Evolutionary conservation across 2,113 vertebrate species (phyloP).

Genomic region (Saccopteryx bilineata): DNA sequence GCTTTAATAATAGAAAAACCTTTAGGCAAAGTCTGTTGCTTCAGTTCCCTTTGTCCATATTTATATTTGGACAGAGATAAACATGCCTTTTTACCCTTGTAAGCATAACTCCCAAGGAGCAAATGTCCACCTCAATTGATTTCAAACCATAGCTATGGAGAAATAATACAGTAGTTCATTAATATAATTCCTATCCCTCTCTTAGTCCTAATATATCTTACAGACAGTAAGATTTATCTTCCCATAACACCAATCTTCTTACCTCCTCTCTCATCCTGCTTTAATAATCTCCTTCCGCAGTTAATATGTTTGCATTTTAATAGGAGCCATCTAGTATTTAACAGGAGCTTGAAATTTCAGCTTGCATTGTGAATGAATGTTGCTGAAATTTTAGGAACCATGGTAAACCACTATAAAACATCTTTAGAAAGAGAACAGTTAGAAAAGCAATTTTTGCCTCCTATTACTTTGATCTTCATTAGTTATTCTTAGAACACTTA

Average conservation of each 20-base stretch:
- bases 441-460: neutral
- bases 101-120: conserved; percentile 33
- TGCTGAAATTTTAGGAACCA: neutral
- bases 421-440: neutral
- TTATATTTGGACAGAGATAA: conserved; percentile 63
- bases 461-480: neutral
- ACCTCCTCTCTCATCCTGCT: neutral
- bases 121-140: conserved; percentile 60
- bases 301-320: conserved; percentile 44
- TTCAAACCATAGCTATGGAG: conserved; percentile 41
- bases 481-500: neutral
- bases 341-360: neutral
- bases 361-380: neutral
- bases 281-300: neutral
- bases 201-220: conserved; percentile 42
- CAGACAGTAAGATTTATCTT: conserved; percentile 59
- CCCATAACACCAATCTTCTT: neutral
- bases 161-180: conserved; percentile 30
- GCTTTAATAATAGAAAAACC: conserved; percentile 51
- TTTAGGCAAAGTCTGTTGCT: neutral
- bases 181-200: neutral
- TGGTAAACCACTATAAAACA: neutral
- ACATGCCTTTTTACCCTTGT: neutral
- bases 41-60: conserved; percentile 49
- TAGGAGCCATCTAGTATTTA: neutral